Evolutionary conservation across 2,888 invertebrate genomes (phyloP).

Genomic region (Metallyticus violacea): DNA sequence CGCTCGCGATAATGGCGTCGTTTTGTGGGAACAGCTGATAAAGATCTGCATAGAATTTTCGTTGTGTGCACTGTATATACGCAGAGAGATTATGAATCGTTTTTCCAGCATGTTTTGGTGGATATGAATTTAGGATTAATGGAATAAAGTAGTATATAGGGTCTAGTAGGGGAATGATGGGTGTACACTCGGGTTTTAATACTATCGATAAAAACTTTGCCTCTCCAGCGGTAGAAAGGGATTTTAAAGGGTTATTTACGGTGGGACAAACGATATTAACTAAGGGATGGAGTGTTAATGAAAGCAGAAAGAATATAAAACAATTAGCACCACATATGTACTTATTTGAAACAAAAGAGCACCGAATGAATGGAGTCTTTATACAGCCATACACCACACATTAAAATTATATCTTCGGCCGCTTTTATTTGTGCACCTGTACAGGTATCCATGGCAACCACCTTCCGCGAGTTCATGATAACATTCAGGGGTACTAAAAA

Average conservation of each 20-base stretch:
- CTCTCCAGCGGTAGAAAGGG: neutral
- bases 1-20: constrained; percentile 20
- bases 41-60: constrained; percentile 18
- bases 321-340: neutral
- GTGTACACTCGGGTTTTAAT: constrained; percentile 15
- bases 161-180: constrained; percentile 8
- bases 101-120: constrained; percentile 19
- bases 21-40: constrained; percentile 18
- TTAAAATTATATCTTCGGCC: neutral
- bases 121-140: constrained; percentile 18
- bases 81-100: constrained; percentile 12
- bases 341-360: neutral
- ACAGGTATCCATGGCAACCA: neutral
- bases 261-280: neutral
- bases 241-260: neutral
- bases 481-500: neutral
- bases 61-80: constrained; percentile 1
- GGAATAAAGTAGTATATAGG: constrained; percentile 16
- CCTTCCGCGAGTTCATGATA: neutral
- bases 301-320: neutral
- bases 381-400: neutral
- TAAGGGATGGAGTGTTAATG: neutral
- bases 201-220: constrained; percentile 1
- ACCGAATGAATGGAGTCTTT: neutral
- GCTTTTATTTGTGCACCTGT: neutral